A percentile compares a stretch with the other conserved stretches of the same genome.
Conservation (phyloP, 2,888 invertebrate genomes). For the Polyommatus iphigenia region DNA sequence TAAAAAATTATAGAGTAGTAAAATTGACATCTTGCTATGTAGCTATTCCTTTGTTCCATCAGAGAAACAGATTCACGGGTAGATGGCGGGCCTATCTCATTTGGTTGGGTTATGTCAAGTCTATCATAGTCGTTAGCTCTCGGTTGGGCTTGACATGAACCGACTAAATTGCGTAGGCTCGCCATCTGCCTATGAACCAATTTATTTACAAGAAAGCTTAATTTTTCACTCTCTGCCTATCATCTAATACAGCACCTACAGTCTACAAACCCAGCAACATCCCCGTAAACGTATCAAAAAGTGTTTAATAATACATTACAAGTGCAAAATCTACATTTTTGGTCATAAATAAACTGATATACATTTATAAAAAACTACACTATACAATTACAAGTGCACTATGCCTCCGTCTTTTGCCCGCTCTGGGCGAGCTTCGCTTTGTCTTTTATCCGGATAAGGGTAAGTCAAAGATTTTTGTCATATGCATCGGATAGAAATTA, state of each 20-base stretch:
- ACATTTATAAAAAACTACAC: constrained; percentile 56
- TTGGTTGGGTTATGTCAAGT: neutral
- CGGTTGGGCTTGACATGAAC: neutral
- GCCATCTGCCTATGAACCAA: neutral
- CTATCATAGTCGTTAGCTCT: neutral
- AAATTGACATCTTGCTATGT: too few relatives aligned
- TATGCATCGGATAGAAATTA: neutral
- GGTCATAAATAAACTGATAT: constrained; percentile 75
- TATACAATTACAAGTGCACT: constrained; percentile 43
- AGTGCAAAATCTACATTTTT: constrained; percentile 74
- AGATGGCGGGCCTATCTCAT: neutral
- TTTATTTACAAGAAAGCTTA: neutral
- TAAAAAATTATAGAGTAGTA: too few relatives aligned
- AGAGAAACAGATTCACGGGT: neutral
- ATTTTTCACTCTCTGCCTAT: neutral
- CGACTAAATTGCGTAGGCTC: neutral
- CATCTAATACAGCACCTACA: constrained; percentile 17
- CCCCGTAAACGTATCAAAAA: constrained; percentile 56
- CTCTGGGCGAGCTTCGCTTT: constrained; percentile 47
- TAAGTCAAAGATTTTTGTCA: neutral
- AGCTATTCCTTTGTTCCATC: neutral
- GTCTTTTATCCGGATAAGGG: constrained; percentile 47
- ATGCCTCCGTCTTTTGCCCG: neutral
- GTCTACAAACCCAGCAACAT: constrained; percentile 27
- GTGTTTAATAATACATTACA: constrained; percentile 57